Evolutionary conservation across 2,888 invertebrate genomes (phyloP), one percentile per base, ranked within the genome.

Genomic region (Dicycla oo): DNA sequence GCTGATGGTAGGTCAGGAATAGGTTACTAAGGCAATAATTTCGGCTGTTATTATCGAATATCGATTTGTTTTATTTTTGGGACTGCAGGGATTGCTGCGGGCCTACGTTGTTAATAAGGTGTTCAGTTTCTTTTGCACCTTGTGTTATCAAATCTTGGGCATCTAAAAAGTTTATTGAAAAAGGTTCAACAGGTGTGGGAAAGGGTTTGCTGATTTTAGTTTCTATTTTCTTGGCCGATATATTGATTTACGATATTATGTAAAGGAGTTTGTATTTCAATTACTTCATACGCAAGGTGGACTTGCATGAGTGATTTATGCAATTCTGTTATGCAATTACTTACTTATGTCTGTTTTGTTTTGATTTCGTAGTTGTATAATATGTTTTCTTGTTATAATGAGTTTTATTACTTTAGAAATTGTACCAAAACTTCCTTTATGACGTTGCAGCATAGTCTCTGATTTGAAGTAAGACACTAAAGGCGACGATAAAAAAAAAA

Each of bases 71-170:
- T 95, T 94, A 88, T 95, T 95, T 93, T 93, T 86, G 83, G 88
- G 85, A 86, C 83, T 76, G 76, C 87, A 89, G 78, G 84, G 86
- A 89, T 90, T 85, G 93, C 94, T 91, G 75, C 84, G 73, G 91
- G 94, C 91, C 63, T 86, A 81, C 86, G 81, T 89, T 88, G 84
- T 88, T 94, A 94, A 94, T 94, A 93, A 92, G 91, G 91, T 92
- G 92, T 92, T 93, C 89, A 86, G 88, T 90, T 89, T 92, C 90
- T 88, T 94, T 93, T 95, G 94, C 94, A 95, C 94, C 95, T 95
- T 96, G 94, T 92, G 91, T 84, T 91, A 92, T 93, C 91, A 89
- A 92, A 92, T 91, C 88, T 90, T 90, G 86, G 86, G 77, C 81
- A 88, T 89, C 88, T 88, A 88, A 89, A 85, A 87, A 88, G 85